A percentile compares a stretch with the other conserved stretches of the same genome.
phyloP scores from a whole-genome alignment of 2,113 vertebrate genomes.

The Galemys pyrenaicus region DNA sequence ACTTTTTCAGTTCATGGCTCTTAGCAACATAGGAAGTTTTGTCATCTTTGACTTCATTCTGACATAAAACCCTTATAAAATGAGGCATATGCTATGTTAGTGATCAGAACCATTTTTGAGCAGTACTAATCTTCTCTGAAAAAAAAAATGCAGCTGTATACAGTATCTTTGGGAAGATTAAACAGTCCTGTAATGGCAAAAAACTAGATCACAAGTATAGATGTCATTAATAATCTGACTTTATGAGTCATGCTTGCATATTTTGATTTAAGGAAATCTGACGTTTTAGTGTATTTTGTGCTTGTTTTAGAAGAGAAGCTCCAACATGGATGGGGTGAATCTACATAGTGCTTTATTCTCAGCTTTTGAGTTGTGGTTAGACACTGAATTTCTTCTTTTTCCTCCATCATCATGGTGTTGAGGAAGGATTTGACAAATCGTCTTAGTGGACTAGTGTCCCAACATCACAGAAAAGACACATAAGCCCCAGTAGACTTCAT shows the following conservation, averaged over 20 bases:
- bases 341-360: not conserved
- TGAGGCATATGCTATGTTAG: constrained; percentile 23
- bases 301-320: not conserved
- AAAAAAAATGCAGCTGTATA: constrained; percentile 45
- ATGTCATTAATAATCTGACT: constrained; percentile 20
- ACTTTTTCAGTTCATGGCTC: constrained; percentile 65
- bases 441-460: not conserved
- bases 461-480: not conserved
- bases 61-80: constrained; percentile 56
- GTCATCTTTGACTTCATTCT: constrained; percentile 68
- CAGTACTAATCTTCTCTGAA: constrained; percentile 38
- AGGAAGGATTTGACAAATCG: not conserved
- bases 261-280: not conserved
- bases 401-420: not conserved
- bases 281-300: not conserved
- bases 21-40: constrained; percentile 49
- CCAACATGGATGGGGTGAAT: too few relatives aligned
- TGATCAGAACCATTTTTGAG: constrained; percentile 47
- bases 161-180: constrained; percentile 48
- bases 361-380: not conserved
- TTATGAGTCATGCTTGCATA: not conserved
- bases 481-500: not conserved
- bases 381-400: not conserved
- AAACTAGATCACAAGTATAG: not conserved
- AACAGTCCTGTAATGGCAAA: constrained; percentile 45